Base-by-base conservation (phyloP, 1,140 invertebrate genomes). In the Hyles euphorbiae region DNA sequence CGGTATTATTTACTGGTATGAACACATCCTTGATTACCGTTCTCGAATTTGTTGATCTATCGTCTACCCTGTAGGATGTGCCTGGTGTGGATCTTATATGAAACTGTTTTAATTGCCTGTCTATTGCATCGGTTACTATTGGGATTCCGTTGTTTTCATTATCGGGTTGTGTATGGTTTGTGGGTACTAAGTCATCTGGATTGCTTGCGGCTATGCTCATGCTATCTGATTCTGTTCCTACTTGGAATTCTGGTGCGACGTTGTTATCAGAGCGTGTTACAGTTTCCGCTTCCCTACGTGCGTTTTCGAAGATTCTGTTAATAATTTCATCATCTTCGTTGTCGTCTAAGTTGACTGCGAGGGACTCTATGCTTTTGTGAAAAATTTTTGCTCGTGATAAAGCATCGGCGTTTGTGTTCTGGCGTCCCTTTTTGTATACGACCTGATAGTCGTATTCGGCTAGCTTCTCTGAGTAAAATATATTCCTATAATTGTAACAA, bases 401-500 rank as follows among this genome's bases (percentile, higher is more conserved):
- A 5, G 55, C 60, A 45, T 61, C 60, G 22, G 60, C 60, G 4
- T 57, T 62, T 3, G 55, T 62, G 34, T 62, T 62, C 22, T 34
- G 9, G 40, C 40, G 5, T 3, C 58, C 53, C 34, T 60, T 60
- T 12, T 60, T 60, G 40, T 60, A 50, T 10, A 48, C n/a, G 32
- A 55, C 22, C 5, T 43, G 32, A 44, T 22, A 60, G 44, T 60
- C 53, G 33, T 54, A 60, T 10, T 60, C 58, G n/a, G 36, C 36
- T 36, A 36, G 7, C 36, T 70, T 12, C 50, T 72, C 69, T 5
- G 34, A 65, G 49, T 70, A 58, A 46, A 76, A 78, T 34, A 72
- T 46, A 33, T 76, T 68, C 32, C 62, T 54, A 61, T 68, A 76
- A 9, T 65, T 48, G 43, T 68, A 64, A 49, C 68, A 75, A 3